phyloP scores from a whole-genome alignment of 1,140 invertebrate genomes.

The Sycophila sp. region DNA sequence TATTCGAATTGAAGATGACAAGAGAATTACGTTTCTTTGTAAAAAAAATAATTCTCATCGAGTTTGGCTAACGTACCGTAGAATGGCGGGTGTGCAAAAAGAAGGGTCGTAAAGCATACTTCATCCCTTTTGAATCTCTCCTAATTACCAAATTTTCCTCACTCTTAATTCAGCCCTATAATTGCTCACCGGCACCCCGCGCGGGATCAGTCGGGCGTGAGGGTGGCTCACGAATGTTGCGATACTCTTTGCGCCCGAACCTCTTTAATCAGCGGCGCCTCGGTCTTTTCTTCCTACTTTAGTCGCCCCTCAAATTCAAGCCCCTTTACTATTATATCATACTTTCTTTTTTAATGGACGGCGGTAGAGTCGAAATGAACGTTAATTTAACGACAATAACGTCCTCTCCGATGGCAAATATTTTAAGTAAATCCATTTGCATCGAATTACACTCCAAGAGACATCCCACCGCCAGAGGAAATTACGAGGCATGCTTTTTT shows the following conservation, averaged over 20 bases:
- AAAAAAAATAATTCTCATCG: too few species aligned
- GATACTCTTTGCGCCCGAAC: slow-evolving; percentile 43
- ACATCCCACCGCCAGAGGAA: too few species aligned
- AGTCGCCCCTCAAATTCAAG: background rate
- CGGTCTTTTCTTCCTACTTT: background rate
- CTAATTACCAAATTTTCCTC: slow-evolving; percentile 67
- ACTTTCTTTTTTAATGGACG: background rate
- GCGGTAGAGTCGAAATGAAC: slow-evolving; percentile 18
- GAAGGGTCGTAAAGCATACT: slow-evolving; percentile 45
- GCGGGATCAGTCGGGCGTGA: slow-evolving; percentile 37
- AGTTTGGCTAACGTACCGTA: too few species aligned
- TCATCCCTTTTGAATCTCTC: slow-evolving; percentile 59
- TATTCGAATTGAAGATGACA: too few species aligned
- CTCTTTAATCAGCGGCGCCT: slow-evolving; percentile 37
- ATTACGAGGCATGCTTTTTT: too few species aligned
- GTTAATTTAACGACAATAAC: background rate
- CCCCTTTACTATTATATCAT: slow-evolving; percentile 23
- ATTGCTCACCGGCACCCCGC: slow-evolving; percentile 60
- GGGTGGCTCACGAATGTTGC: slow-evolving; percentile 39
- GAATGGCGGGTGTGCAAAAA: slow-evolving; percentile 6
- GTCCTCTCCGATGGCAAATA: background rate
- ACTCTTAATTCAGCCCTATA: slow-evolving; percentile 63
- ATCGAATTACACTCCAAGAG: too few species aligned
- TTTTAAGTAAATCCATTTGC: too few species aligned
- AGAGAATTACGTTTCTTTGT: too few species aligned